These are phyloP conservation scores for Philonicus albiceps DNA, from an alignment of 2,888 invertebrate species.

Conservation along the genomic window DNA sequence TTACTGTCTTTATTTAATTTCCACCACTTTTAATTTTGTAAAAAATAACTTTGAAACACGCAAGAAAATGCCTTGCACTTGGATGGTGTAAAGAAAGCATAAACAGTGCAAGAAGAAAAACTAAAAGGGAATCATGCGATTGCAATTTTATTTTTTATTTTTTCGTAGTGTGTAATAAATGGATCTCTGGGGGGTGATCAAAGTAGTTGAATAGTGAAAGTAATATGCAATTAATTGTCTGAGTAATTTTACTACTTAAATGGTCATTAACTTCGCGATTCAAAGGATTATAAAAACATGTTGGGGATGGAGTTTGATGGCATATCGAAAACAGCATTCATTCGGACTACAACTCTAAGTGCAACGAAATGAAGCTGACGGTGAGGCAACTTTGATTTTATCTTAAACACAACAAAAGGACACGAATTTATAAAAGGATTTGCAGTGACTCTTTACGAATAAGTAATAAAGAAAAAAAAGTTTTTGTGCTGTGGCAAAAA, in stretches of 20 bases:
- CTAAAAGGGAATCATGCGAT: not conserved
- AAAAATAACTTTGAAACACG: not conserved
- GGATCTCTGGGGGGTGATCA: not conserved
- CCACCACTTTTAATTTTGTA: not conserved
- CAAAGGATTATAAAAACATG: slow-evolving; percentile 34
- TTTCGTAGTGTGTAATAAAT: not conserved
- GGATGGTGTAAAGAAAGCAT: slow-evolving; percentile 21
- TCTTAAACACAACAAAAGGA: not conserved
- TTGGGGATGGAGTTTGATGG: not conserved
- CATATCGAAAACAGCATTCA: slow-evolving; percentile 25
- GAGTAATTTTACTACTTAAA: not conserved
- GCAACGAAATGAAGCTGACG: slow-evolving; percentile 47
- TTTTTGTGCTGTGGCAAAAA: not conserved
- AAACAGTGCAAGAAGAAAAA: not conserved
- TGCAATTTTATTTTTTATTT: not conserved
- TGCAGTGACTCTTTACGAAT: not conserved
- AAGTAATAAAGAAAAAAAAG: not conserved
- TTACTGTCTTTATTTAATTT: not conserved
- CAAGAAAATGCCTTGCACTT: slow-evolving; percentile 18
- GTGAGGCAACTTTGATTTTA: slow-evolving; percentile 37
- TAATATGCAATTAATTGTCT: slow-evolving; percentile 8
- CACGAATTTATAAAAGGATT: not conserved
- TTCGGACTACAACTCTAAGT: slow-evolving; percentile 32
- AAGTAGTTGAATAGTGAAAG: slow-evolving; percentile 22
- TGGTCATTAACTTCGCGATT: slow-evolving; percentile 19